Evolutionary conservation across 2,797 vertebrate species (phyloP).

Genomic region (Dicrostonyx torquatus): DNA sequence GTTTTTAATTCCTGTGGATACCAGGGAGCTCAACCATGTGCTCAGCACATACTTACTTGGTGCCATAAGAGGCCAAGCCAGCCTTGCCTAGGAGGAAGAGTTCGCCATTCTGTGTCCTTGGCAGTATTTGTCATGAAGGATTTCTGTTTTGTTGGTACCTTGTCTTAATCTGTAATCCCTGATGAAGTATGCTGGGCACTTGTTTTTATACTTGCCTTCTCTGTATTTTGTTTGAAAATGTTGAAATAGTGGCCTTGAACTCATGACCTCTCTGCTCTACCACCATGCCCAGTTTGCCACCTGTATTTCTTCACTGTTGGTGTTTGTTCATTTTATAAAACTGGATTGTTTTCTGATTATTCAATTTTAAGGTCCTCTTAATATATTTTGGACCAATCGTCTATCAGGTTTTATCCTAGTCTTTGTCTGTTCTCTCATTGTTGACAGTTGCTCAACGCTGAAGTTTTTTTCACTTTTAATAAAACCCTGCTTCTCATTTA

Average conservation of each 20-base stretch:
- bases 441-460: not conserved
- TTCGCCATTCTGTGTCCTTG: accelerated
- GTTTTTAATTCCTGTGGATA: not conserved
- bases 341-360: conserved; percentile 19
- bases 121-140: not conserved
- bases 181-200: not conserved
- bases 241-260: conserved; percentile 7
- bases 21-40: not conserved
- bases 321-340: not conserved
- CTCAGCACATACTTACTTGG: not conserved
- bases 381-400: not conserved
- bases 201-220: conserved; percentile 20
- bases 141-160: not conserved
- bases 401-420: conserved; percentile 7
- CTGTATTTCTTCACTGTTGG: not conserved
- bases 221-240: not conserved
- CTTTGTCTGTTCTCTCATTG: conserved; percentile 20
- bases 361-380: conserved; percentile 32
- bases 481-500: not conserved
- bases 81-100: not conserved
- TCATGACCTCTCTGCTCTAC: not conserved
- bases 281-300: not conserved
- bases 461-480: conserved; percentile 23
- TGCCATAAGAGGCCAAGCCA: not conserved
- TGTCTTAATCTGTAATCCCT: not conserved